These are phyloP conservation scores for Galeruca laticollis DNA, from an alignment of 2,888 invertebrate species.

Conservation along the genomic window DNA sequence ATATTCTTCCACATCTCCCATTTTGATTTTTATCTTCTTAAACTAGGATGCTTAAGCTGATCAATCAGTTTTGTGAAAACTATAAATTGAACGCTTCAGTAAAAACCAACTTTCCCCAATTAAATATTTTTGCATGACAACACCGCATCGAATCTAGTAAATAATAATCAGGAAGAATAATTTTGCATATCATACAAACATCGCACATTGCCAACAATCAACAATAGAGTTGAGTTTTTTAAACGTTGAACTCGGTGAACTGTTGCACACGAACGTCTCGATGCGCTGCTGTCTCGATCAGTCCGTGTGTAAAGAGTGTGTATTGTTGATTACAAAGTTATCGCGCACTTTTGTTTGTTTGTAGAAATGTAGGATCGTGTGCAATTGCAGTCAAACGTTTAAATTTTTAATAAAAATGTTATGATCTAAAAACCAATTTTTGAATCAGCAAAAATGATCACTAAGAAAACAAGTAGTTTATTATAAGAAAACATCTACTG, in stretches of 20 bases:
- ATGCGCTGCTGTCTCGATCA: background rate
- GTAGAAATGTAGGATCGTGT: background rate
- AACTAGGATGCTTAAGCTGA: too few species aligned
- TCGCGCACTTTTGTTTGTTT: background rate
- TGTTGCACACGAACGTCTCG: slow-evolving; percentile 18
- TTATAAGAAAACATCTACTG: too few species aligned
- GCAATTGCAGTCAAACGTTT: background rate
- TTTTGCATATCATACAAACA: background rate
- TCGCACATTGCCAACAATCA: background rate
- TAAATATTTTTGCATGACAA: background rate
- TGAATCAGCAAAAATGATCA: too few species aligned
- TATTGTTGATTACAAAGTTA: background rate
- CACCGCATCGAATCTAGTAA: background rate
- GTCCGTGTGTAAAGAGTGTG: background rate
- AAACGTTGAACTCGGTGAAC: slow-evolving; percentile 20
- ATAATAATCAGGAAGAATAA: slow-evolving; percentile 9
- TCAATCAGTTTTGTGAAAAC: too few species aligned
- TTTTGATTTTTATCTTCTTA: too few species aligned
- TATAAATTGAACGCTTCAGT: too few species aligned
- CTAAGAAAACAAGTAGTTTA: too few species aligned
- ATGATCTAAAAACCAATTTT: too few species aligned
- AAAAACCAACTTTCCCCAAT: background rate
- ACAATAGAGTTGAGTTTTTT: slow-evolving; percentile 5
- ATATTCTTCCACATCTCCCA: too few species aligned
- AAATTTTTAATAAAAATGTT: too few species aligned